Conservation (phyloP, 2,113 vertebrate genomes). For the Regulus satrapa region DNA sequence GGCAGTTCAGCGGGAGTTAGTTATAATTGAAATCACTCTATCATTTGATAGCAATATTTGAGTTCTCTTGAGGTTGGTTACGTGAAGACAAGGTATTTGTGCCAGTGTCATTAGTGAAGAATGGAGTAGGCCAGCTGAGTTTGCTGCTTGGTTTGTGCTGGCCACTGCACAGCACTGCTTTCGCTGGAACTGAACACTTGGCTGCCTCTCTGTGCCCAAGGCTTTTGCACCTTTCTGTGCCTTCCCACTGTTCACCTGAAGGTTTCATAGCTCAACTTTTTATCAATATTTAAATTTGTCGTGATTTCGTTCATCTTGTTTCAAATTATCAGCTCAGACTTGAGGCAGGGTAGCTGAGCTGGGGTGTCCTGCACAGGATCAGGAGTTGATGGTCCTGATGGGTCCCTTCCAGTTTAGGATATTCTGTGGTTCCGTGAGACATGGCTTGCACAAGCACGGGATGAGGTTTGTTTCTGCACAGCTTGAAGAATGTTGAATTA, state of each 20-base stretch:
- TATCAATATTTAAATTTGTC: not conserved
- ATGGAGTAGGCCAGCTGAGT: not conserved
- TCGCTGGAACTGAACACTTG: not conserved
- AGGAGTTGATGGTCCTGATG: not conserved
- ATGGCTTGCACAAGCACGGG: accelerated
- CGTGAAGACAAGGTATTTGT: not conserved
- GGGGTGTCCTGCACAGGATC: not conserved
- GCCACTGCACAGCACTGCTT: not conserved
- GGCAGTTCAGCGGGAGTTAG: not conserved
- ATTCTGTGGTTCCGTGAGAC: not conserved
- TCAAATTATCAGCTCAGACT: not conserved
- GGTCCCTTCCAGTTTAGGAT: not conserved
- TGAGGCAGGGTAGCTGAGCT: not conserved
- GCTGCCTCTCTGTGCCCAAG: not conserved
- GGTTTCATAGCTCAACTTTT: not conserved
- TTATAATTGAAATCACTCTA: not conserved
- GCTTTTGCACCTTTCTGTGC: not conserved
- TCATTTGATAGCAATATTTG: not conserved
- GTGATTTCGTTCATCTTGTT: not conserved
- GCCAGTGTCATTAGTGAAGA: not conserved
- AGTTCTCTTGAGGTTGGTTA: not conserved
- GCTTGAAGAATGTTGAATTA: not conserved
- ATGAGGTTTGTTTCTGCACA: not conserved
- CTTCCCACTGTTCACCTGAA: not conserved
- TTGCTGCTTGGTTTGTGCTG: accelerated